These are phyloP conservation scores for Pelmatolapia mariae DNA, from an alignment of 2,113 vertebrate genomes.

Conservation along the genomic window DNA sequence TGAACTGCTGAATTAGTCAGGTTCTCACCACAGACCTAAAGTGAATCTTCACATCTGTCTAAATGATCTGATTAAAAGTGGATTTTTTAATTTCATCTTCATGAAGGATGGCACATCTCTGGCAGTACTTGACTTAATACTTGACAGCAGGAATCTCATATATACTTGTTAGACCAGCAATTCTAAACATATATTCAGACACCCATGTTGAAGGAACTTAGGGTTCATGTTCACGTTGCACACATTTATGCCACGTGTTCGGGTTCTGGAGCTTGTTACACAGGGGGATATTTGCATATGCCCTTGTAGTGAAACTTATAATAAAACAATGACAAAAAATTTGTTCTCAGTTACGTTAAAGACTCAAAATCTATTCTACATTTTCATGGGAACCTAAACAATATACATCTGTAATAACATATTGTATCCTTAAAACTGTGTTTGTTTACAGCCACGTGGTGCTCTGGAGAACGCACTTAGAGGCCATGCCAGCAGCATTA, in stretches of 20 bases:
- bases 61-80: background rate
- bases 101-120: background rate
- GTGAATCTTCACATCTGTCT: background rate
- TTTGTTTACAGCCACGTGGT: conserved; percentile 77
- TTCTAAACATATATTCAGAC: background rate
- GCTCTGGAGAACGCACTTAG: conserved; percentile 82
- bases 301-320: background rate
- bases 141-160: background rate
- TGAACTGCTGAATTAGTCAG: background rate
- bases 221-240: background rate
- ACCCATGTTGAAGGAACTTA: background rate
- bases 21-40: background rate
- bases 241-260: background rate
- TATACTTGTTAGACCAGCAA: background rate
- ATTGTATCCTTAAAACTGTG: background rate
- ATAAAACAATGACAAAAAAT: background rate
- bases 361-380: background rate
- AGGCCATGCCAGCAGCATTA: conserved; percentile 77
- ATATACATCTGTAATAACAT: background rate
- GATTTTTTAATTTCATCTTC: background rate
- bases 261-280: background rate
- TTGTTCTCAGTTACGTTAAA: background rate
- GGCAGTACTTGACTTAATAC: background rate
- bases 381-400: background rate
- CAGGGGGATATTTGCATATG: background rate